Conservation (phyloP, 2,797 vertebrate genomes). For the Hapalemur alaotrensis region DNA sequence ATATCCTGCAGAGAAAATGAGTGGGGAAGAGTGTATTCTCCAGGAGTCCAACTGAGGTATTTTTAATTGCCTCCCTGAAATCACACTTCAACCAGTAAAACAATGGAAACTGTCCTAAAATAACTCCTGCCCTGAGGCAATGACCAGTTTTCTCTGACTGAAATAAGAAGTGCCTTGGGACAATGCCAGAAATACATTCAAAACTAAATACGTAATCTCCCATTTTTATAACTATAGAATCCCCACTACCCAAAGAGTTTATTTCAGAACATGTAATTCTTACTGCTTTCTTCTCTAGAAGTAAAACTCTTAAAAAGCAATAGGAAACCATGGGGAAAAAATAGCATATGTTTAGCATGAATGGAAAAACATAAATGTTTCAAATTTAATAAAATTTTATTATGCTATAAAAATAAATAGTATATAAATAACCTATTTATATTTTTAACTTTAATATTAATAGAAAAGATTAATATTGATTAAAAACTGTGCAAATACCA, state of each 20-base stretch:
- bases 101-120: background rate
- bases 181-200: background rate
- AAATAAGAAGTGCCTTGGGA: background rate
- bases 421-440: background rate
- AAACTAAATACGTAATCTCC: background rate
- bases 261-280: background rate
- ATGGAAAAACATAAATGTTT: background rate
- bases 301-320: background rate
- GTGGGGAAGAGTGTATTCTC: background rate
- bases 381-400: background rate
- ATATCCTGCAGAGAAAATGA: background rate
- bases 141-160: background rate
- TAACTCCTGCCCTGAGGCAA: background rate
- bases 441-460: background rate
- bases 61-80: background rate
- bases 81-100: background rate
- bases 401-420: background rate
- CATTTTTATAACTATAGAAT: background rate
- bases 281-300: background rate
- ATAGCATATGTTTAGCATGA: background rate
- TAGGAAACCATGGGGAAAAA: background rate
- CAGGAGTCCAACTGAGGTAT: background rate
- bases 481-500: background rate
- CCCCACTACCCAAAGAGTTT: background rate
- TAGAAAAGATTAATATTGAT: background rate